Percentiles rank a stretch among this genome's conserved stretches.
Evolutionary conservation across 2,888 invertebrate genomes (phyloP).

Genomic region (Orthonychiurus folsomi): DNA sequence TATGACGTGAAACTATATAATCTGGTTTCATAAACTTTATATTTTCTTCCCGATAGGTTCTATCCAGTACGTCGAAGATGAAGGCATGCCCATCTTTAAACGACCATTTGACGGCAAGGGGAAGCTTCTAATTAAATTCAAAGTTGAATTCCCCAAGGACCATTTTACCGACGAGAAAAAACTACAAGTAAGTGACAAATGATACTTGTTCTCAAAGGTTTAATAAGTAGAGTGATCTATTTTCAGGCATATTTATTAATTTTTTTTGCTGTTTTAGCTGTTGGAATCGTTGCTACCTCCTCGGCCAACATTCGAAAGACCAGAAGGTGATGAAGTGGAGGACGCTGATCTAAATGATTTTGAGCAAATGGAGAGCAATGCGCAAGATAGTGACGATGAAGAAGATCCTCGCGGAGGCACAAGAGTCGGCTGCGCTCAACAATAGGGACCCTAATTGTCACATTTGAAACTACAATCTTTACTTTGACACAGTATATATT

Average conservation of each 20-base stretch:
- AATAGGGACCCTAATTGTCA: too few relatives aligned
- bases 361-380: constrained; percentile 50
- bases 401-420: constrained; percentile 55
- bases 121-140: constrained; percentile 76
- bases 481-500: too few relatives aligned
- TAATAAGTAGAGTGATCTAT: constrained; percentile 34
- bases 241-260: constrained; percentile 13
- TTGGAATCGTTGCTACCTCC: constrained; percentile 68
- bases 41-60: constrained; percentile 43
- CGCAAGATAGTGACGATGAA: constrained; percentile 53
- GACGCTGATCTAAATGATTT: constrained; percentile 74
- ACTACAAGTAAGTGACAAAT: constrained; percentile 48
- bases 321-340: constrained; percentile 71
- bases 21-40: not conserved
- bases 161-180: constrained; percentile 63
- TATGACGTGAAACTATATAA: not conserved
- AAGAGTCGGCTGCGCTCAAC: constrained; percentile 71
- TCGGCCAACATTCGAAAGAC: constrained; percentile 60
- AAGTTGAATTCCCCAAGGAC: constrained; percentile 72
- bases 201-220: not conserved
- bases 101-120: constrained; percentile 73
- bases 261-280: constrained; percentile 47
- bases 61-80: constrained; percentile 65
- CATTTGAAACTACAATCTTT: too few relatives aligned
- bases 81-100: constrained; percentile 83